Base-by-base conservation (phyloP, 2,888 invertebrate species). In the Acanthopleura granulata region DNA sequence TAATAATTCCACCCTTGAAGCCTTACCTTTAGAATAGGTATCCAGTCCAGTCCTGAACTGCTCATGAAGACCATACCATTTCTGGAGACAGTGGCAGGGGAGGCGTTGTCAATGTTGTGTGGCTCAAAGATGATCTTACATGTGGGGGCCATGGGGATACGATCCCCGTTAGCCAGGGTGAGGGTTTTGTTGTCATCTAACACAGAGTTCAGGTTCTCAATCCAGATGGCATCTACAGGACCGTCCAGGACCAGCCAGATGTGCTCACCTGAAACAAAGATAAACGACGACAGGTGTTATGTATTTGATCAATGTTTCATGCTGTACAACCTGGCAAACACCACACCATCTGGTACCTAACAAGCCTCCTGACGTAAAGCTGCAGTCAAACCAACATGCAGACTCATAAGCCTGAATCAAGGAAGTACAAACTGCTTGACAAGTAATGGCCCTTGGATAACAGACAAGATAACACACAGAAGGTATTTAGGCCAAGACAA, bases 71-170 rank as follows among this genome's bases (percentile, higher is more conserved):
- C 91, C 91, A 90, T 90, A 62, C 97, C 97, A 88, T 96, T 96
- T 77, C 96, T 92, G 0, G 97, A 98, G 0, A 98, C 98, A 0
- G 98, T 98, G 0, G 98, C 98, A 0, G 98, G 98, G 15, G 97
- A 97, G 0, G 98, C 98, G 88, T 98, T 98, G 89, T 98, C 98
- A 78, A 98, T 97, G 89, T 98, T 98, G 90, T 98, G 97, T 0
- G 98, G 97, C 89, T 98, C 98, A 89, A 98, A 98, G 83, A 98
- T 96, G 75, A 98, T 96, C 91, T 98, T 98, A 76, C 97, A 97
- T 15, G 95, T 95, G 0, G 96, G 94, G 0, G 97, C 94, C 98
- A 98, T 98, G 0, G 96, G 94, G 74, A 98, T 92, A 50, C 98
- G 94, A 91, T 98, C 98, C 11, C 98, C 91, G 87, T 98, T 98